These are phyloP conservation scores for Aphaenogaster rudis DNA, from an alignment of 1,140 invertebrate genomes.

Conservation along the genomic window DNA sequence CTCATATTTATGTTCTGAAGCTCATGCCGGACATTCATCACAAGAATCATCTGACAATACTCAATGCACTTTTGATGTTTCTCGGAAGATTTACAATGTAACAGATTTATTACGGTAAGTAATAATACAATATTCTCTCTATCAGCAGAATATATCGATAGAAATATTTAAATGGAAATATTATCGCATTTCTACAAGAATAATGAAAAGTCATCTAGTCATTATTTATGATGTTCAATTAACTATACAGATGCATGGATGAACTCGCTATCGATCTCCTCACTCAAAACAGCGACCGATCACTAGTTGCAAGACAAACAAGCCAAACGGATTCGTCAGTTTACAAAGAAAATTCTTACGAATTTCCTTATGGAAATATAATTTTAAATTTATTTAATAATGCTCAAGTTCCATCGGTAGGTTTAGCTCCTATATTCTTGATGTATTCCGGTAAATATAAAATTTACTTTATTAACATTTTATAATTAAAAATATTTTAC, in stretches of 20 bases:
- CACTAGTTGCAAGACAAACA: background rate
- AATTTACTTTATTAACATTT: background rate
- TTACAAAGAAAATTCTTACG: slow-evolving; percentile 40
- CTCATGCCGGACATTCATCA: background rate
- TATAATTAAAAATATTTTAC: background rate
- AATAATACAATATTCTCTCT: slow-evolving; percentile 3
- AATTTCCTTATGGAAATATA: slow-evolving; percentile 43
- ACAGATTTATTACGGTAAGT: slow-evolving; percentile 82
- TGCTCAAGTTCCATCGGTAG: slow-evolving; percentile 27
- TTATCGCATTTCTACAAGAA: background rate
- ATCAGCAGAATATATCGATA: background rate
- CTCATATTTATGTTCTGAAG: background rate
- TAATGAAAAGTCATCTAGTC: background rate
- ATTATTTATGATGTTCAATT: slow-evolving; percentile 34
- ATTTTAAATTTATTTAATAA: slow-evolving; percentile 49
- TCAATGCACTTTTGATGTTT: slow-evolving; percentile 67
- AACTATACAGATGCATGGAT: slow-evolving; percentile 75
- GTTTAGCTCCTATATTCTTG: background rate
- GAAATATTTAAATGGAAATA: background rate
- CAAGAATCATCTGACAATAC: slow-evolving; percentile 35
- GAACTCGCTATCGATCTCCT: slow-evolving; percentile 59
- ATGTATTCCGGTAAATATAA: background rate
- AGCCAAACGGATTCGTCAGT: slow-evolving; percentile 26
- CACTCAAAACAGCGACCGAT: slow-evolving; percentile 9
- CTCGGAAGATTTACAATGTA: slow-evolving; percentile 76